phyloP scores from a whole-genome alignment of 2,888 invertebrate genomes.

The Neoascia interrupta region DNA sequence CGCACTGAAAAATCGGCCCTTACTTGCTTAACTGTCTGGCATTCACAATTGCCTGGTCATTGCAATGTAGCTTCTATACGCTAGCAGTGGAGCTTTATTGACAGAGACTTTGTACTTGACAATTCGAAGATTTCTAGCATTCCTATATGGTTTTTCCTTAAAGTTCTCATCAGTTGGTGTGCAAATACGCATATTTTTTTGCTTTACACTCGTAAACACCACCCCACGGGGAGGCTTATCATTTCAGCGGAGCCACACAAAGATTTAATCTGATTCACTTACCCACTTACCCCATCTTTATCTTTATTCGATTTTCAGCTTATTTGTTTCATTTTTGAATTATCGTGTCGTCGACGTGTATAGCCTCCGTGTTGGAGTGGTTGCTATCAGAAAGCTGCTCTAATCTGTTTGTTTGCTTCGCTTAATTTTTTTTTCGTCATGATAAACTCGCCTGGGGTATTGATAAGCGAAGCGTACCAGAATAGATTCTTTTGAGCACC shows the following conservation, averaged over 20 bases:
- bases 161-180: neutral
- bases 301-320: constrained; percentile 11
- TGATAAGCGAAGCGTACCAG: constrained; percentile 30
- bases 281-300: constrained; percentile 1
- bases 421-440: constrained; percentile 2
- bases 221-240: constrained; percentile 14
- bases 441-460: constrained; percentile 45
- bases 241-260: neutral
- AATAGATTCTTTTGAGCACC: constrained; percentile 25
- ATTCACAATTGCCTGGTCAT: too few relatives aligned
- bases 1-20: too few relatives aligned
- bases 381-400: constrained; percentile 36
- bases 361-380: neutral
- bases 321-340: constrained; percentile 8
- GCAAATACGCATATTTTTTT: neutral
- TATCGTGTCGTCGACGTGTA: neutral
- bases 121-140: too few relatives aligned
- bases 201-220: neutral
- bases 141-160: neutral
- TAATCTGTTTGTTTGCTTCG: constrained; percentile 56
- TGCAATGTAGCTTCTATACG: too few relatives aligned
- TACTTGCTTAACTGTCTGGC: too few relatives aligned
- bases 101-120: too few relatives aligned
- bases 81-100: too few relatives aligned
- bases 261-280: neutral